Percentiles rank a stretch among this genome's conserved stretches.
Evolutionary conservation across 2,888 invertebrate species (phyloP).

Genomic region (Calliphora vomitoria): DNA sequence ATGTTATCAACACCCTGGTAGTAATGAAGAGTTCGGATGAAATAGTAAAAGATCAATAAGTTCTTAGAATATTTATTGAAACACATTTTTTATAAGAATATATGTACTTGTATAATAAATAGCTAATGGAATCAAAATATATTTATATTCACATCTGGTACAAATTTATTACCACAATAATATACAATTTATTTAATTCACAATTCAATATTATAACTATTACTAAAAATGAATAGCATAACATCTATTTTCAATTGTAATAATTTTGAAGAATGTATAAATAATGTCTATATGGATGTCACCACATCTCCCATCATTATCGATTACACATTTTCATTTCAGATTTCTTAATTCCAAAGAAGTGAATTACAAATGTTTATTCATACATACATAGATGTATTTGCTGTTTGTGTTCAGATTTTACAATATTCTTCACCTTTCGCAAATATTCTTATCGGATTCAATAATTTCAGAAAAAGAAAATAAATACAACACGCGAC

Average conservation of each 20-base stretch:
- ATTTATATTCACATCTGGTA: too few species aligned
- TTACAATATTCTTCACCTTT: conserved; percentile 41
- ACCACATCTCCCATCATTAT: neutral
- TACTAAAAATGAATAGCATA: too few species aligned
- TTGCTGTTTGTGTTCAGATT: neutral
- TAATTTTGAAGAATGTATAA: too few species aligned
- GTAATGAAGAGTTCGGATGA: neutral
- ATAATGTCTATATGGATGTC: neutral
- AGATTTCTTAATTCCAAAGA: neutral
- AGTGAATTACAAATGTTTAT: neutral
- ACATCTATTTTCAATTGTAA: too few species aligned
- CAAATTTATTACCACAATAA: too few species aligned
- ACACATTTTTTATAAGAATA: too few species aligned
- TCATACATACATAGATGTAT: too few species aligned
- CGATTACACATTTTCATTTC: neutral
- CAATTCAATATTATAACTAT: too few species aligned
- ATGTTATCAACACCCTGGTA: neutral
- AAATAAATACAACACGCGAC: conserved; percentile 36
- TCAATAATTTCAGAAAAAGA: conserved; percentile 16
- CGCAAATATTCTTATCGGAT: conserved; percentile 62
- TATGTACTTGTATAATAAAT: too few species aligned
- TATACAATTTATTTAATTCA: too few species aligned
- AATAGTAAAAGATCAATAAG: conserved; percentile 16
- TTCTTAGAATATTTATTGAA: neutral
- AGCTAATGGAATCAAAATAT: too few species aligned